Percentiles rank a stretch among this genome's conserved stretches.
Evolutionary conservation across 2,888 invertebrate species (phyloP).

Genomic region (Drosophila eohydei): DNA sequence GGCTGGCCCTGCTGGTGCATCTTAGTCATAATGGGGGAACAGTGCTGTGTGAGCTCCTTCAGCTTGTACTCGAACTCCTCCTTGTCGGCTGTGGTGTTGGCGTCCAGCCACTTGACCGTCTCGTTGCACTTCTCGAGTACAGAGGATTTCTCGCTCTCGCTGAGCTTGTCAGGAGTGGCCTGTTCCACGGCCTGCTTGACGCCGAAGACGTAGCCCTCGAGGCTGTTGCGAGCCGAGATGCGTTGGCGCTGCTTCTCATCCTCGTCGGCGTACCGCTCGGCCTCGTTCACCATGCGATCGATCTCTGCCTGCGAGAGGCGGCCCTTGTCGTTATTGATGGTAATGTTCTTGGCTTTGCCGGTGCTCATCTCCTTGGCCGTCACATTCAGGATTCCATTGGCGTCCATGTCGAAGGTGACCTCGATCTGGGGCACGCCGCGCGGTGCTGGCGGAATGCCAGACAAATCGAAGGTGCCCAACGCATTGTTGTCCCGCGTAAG

Average conservation of each 20-base stretch:
- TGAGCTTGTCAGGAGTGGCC: slow-evolving; percentile 81
- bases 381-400: slow-evolving; percentile 97
- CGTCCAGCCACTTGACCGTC: slow-evolving; percentile 88
- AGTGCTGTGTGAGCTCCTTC: slow-evolving; percentile 65
- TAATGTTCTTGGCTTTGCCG: slow-evolving; percentile 90
- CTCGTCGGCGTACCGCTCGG: slow-evolving; percentile 88
- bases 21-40: slow-evolving; percentile 86
- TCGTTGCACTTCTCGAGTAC: slow-evolving; percentile 84
- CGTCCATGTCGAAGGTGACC: slow-evolving; percentile 92
- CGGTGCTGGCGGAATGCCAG: slow-evolving; percentile 92
- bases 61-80: slow-evolving; percentile 88
- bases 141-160: slow-evolving; percentile 89
- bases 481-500: slow-evolving; percentile 34
- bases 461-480: slow-evolving; percentile 36
- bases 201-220: slow-evolving; percentile 35
- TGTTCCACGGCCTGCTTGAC: slow-evolving; percentile 36
- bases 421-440: slow-evolving; percentile 94
- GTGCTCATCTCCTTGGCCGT: slow-evolving; percentile 90
- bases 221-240: slow-evolving; percentile 34
- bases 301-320: slow-evolving; percentile 92
- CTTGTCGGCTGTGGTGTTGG: slow-evolving; percentile 90
- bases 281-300: slow-evolving; percentile 91
- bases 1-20: slow-evolving; percentile 74
- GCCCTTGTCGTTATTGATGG: slow-evolving; percentile 93
- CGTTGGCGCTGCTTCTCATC: slow-evolving; percentile 42